Evolutionary conservation across 2,888 invertebrate genomes (phyloP), one percentile per base, ranked within the genome.

Genomic region (Drosophila birchii): DNA sequence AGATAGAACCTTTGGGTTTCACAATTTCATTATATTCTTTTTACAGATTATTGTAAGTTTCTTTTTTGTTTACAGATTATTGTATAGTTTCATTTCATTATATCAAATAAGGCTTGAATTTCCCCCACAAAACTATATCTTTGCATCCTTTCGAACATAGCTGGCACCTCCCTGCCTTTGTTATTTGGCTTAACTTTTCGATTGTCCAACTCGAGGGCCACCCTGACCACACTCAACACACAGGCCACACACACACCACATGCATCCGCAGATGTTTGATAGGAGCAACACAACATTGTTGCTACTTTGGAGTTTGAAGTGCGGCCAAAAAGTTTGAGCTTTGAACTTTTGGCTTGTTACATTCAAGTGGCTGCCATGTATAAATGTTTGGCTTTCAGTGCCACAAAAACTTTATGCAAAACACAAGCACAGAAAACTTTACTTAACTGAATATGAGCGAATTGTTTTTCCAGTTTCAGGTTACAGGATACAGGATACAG

Each of bases 321-420:
- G 80, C 69, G 66, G 85, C 43, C 71, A 57, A 81, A 81, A 84
- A 86, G 72, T 86, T 89, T 76, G 73, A 51, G 53, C 56, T 73
- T 82, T 73, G 57, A 85, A 86, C 88, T 86, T 89, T 89, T 85
- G 79, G 88, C 80, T 80, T 86, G 89, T 85, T 80, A 53, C 58
- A 72, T 69, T 82, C 74, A 86, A 85, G 80, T 87, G 86, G 80
- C 66, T 67, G 78, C 69, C 79, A 82, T 80, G 80, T 80, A 59
- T 70, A 68, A 84, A 83, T 86, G 76, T 82, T 83, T 76, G 74
- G 43, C 38, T 63, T 66, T 41, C 44, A 45, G 32, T 41, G 32
- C 44, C 51, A 12, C 66, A 66, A 51, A 51, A 66, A 41, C 18
- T 66, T 75, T 57, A 67, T 53, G 51, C 56, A 75, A 75, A 62